These are phyloP conservation scores for Ciona savignyi DNA, from an alignment of 23 tunicate species.

Conservation along the genomic window DNA sequence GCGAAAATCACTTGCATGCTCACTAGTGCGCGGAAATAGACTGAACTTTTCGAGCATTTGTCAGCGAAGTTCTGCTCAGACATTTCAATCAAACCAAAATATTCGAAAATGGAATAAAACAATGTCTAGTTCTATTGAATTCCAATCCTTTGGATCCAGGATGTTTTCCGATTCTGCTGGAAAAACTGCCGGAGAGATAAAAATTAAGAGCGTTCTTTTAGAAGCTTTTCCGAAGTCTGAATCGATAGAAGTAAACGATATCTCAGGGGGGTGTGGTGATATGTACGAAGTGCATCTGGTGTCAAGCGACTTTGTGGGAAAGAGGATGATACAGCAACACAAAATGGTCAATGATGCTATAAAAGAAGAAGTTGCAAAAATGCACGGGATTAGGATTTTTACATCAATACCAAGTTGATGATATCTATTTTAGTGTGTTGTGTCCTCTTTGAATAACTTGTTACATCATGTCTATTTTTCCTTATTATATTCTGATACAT, in stretches of 20 bases:
- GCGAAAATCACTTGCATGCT: too few species aligned
- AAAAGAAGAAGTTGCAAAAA: slow-evolving; percentile 76
- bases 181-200: neutral
- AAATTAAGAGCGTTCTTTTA: neutral
- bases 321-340: slow-evolving; percentile 59
- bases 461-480: too few species aligned
- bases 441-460: too few species aligned
- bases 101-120: too few species aligned
- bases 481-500: too few species aligned
- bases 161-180: neutral
- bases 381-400: slow-evolving; percentile 91
- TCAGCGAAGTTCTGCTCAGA: too few species aligned
- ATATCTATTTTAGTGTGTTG: too few species aligned
- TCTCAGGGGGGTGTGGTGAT: slow-evolving; percentile 96
- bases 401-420: slow-evolving; percentile 17
- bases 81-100: too few species aligned
- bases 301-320: slow-evolving; percentile 50
- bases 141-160: too few species aligned
- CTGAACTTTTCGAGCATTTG: too few species aligned
- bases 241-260: slow-evolving; percentile 52
- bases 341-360: slow-evolving; percentile 74
- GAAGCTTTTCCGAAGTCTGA: neutral
- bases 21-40: too few species aligned
- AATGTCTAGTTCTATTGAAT: too few species aligned
- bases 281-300: slow-evolving; percentile 78